phyloP scores from a whole-genome alignment of 2,797 vertebrate species.

The Anabas testudineus region DNA sequence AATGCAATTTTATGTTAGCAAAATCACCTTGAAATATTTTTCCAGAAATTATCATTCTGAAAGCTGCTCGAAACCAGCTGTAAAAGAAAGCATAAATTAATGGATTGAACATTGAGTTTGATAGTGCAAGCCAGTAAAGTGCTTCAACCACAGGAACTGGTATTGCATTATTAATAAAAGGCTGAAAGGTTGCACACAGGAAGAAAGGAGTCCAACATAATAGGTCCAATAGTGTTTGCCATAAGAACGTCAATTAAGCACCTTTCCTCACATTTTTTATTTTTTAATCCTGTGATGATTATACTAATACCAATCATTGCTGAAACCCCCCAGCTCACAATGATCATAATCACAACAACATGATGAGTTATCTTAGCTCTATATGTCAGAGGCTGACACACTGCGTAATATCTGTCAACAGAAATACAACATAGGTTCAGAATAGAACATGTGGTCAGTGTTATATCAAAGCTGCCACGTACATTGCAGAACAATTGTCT shows the following conservation, averaged over 20 bases:
- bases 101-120: constrained; percentile 25
- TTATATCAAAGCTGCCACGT: constrained; percentile 33
- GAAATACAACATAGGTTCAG: no score
- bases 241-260: constrained; percentile 28
- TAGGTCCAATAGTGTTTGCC: constrained; percentile 46
- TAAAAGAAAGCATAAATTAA: constrained; percentile 35
- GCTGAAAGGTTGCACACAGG: constrained; percentile 2
- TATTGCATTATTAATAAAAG: neutral
- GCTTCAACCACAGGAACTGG: constrained; percentile 13
- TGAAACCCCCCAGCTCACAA: constrained; percentile 87
- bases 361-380: no score
- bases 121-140: constrained; percentile 21
- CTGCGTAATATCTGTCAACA: no score
- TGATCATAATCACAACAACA: no score
- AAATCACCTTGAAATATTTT: no score
- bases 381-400: no score
- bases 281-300: constrained; percentile 80
- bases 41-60: no score
- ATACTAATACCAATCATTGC: constrained; percentile 84
- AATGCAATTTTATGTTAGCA: no score
- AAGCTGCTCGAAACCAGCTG: constrained; percentile 27
- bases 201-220: constrained; percentile 41
- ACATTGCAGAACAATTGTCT: constrained; percentile 46
- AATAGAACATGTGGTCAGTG: no score
- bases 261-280: constrained; percentile 54